Base-by-base conservation (phyloP, 2,888 invertebrate genomes). In the Athetis lepigone region DNA sequence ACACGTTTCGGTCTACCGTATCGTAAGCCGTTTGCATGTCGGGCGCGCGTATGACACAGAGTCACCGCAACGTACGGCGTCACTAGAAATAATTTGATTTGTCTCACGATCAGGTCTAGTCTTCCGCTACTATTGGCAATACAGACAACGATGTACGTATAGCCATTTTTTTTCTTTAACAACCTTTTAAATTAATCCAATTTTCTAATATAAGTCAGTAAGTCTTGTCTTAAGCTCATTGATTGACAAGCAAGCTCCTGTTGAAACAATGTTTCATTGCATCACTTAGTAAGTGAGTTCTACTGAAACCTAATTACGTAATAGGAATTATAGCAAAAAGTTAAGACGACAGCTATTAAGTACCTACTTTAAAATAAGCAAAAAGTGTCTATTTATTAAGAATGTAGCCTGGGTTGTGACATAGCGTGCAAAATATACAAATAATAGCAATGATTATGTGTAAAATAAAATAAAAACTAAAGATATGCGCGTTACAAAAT, bases 221-320 rank as follows among this genome's bases (percentile, higher is more conserved):
- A n/a, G n/a, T n/a, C n/a, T n/a, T n/a, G n/a, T n/a, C n/a, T n/a
- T n/a, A n/a, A n/a, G n/a, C n/a, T n/a, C n/a, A n/a, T n/a, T n/a
- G n/a, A n/a, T n/a, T n/a, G n/a, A 47, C 18, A 7, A 55, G 9
- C 54, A 47, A 60, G 39, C 45, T 58, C 57, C 25, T 66, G 65
- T 67, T 64, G 50, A 71, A 77, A 81, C 77, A 75, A 80, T 75
- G 52, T 46, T 40, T 51, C 39, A n/a, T 67, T 54, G 33, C 49
- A 42, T 46, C 47, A 68, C 39, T 56, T 33, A n/a, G 40, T 56
- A 37, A 50, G 7, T 51, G 25, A 49, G 52, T 29, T 21, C 21
- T 55, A 33, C 27, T 37, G 27, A 55, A 56, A 71, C 39, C 42
- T 19, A 21, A 21, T 43, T 18, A 61, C 29, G 39, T 51, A 47